These are phyloP conservation scores for Chiropotes sagulatus DNA, from an alignment of 2,797 vertebrate genomes.

Conservation along the genomic window DNA sequence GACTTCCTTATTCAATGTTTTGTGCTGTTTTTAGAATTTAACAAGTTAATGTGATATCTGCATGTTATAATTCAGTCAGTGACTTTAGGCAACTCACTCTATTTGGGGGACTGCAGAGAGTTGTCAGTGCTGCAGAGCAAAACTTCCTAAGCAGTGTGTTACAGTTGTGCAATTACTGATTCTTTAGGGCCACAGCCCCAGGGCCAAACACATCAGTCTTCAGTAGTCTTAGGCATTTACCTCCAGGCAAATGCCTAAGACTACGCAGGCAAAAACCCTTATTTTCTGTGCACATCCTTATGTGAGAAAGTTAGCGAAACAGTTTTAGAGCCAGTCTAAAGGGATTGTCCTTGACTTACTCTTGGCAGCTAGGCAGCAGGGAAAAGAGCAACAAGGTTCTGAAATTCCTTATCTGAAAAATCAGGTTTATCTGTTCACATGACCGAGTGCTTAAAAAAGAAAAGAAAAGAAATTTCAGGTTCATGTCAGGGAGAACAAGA, in stretches of 20 bases:
- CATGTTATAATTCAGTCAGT: neutral
- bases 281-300: neutral
- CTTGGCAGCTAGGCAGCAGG: neutral
- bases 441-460: neutral
- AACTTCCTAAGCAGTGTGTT: neutral
- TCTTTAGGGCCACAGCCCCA: neutral
- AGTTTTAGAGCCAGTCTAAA: neutral
- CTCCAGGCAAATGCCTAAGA: no score
- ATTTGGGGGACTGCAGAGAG: neutral
- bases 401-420: neutral
- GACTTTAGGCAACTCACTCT: neutral
- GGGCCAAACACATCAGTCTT: neutral
- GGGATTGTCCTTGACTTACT: neutral
- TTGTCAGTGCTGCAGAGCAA: neutral
- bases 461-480: neutral
- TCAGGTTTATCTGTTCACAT: neutral
- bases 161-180: neutral
- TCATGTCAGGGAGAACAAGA: neutral
- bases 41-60: constrained; percentile 1
- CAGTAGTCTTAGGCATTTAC: neutral
- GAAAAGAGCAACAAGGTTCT: neutral
- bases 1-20: neutral
- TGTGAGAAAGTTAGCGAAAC: neutral
- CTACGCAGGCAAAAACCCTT: neutral
- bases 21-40: constrained; percentile 27